Conservation (phyloP, 2,113 vertebrate genomes). For the Desmodus rotundus region DNA sequence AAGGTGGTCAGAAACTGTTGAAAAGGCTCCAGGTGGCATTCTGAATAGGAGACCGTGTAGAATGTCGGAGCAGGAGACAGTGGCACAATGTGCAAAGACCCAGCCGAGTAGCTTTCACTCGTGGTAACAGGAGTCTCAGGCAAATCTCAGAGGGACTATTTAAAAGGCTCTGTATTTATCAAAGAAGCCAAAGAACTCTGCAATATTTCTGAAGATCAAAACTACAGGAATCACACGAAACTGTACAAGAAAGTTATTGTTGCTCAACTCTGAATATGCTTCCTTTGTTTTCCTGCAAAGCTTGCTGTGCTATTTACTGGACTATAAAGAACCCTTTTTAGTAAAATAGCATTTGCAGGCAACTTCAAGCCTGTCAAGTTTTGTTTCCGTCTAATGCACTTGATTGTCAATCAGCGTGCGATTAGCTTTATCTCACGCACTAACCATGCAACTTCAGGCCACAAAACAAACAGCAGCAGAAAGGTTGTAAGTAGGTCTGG, state of each 20-base stretch:
- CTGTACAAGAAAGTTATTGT: conserved; percentile 43
- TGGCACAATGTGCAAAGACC: neutral
- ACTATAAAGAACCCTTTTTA: neutral
- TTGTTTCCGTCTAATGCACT: conserved; percentile 22
- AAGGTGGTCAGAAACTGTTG: neutral
- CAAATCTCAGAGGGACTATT: neutral
- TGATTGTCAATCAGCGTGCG: neutral
- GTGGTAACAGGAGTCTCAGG: neutral
- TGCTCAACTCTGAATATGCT: conserved; percentile 22
- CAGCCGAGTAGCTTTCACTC: neutral
- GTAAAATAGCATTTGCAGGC: conserved; percentile 29
- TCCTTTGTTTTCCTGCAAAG: neutral
- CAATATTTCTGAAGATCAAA: conserved; percentile 46
- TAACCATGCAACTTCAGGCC: neutral
- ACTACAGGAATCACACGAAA: conserved; percentile 17
- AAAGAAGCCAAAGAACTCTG: neutral
- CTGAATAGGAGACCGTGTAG: neutral
- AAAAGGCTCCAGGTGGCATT: neutral
- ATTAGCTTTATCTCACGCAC: conserved; percentile 37
- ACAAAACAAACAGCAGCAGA: neutral
- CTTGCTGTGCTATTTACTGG: conserved; percentile 31
- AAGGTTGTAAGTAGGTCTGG: neutral
- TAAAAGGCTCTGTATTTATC: conserved; percentile 21
- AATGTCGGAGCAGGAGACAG: neutral
- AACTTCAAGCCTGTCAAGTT: conserved; percentile 39